Base-by-base conservation (phyloP, 2,797 vertebrate species). In the Phalanger gymnotis region DNA sequence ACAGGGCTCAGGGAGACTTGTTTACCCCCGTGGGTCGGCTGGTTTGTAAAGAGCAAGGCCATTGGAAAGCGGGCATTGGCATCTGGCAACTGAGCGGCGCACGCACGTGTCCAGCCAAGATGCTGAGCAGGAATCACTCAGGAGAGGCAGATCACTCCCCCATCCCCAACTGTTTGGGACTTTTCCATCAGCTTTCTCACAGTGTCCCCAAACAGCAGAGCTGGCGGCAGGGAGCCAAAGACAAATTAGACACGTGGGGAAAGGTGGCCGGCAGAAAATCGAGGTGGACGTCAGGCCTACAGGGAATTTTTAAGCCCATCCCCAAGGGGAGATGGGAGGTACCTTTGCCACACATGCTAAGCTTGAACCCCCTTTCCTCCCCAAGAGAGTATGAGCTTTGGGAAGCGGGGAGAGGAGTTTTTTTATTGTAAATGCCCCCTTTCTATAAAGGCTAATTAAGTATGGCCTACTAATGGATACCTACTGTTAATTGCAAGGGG, bases 251-350 rank as follows among this genome's bases (percentile, higher is more conserved):
- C 16, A 0, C 9, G 2, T 22, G 7, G 28, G 5, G 2, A n/a
- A 11, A 56, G 55, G 55, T 5, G 55, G 55, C 57, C 34, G 1
- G 31, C 34, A n/a, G 61, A 16, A 40, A 40, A 73, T 4, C 4
- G 16, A 54, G 16, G 22, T 19, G 0, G 14, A 19, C 14, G 1
- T 40, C 1, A 3, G 61, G 61, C 5, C 34, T 6, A 16, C 0
- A 13, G 61, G 13, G 31, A 10, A 7, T 34, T n/a, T 66, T 16
- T n/a, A 14, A 13, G 5, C 61, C 34, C 61, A 6, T 40, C 34
- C 4, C 61, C 0, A n/a, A 66, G 14, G 14, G 61, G 34, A n/a
- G 4, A 66, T 14, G 14, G 61, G 34, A n/a, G 4, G n/a, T 14
- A 12, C 4, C 31, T 66, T 66, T n/a, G 58, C 31, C 31, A 13